These are phyloP conservation scores for Microhierax caerulescens DNA, from an alignment of 2,797 vertebrate species.

Conservation along the genomic window DNA sequence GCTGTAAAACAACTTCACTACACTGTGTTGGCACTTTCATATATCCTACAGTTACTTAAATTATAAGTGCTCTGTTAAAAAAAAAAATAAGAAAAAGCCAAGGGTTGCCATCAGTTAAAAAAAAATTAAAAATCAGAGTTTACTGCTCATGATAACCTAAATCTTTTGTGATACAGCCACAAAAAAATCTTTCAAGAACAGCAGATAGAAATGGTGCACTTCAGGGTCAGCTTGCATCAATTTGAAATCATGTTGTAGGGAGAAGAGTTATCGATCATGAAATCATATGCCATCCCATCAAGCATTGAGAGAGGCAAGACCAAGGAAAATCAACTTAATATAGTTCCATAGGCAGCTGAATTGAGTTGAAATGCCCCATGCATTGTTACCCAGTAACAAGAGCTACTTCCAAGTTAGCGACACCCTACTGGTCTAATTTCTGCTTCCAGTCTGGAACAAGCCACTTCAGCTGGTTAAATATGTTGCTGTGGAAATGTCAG, in stretches of 20 bases:
- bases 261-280: not conserved
- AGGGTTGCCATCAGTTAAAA: not conserved
- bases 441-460: not conserved
- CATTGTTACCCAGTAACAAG: not conserved
- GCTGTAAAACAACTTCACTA: not conserved
- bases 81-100: not conserved
- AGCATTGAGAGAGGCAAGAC: not conserved
- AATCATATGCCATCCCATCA: rapidly evolving
- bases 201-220: not conserved
- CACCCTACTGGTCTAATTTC: not conserved
- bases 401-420: not conserved
- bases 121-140: not conserved
- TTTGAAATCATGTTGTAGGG: rapidly evolving
- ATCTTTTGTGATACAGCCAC: not conserved
- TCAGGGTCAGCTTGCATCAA: not conserved
- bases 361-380: not conserved
- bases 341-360: not conserved
- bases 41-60: not conserved
- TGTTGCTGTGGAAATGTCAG: not conserved
- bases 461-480: not conserved
- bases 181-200: not conserved
- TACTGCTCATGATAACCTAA: not conserved
- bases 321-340: not conserved
- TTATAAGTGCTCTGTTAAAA: not conserved
- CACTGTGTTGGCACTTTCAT: not conserved